Evolutionary conservation across 2,113 vertebrate species (phyloP), one percentile per base, ranked within the genome.

Genomic region (Anolis carolinensis): DNA sequence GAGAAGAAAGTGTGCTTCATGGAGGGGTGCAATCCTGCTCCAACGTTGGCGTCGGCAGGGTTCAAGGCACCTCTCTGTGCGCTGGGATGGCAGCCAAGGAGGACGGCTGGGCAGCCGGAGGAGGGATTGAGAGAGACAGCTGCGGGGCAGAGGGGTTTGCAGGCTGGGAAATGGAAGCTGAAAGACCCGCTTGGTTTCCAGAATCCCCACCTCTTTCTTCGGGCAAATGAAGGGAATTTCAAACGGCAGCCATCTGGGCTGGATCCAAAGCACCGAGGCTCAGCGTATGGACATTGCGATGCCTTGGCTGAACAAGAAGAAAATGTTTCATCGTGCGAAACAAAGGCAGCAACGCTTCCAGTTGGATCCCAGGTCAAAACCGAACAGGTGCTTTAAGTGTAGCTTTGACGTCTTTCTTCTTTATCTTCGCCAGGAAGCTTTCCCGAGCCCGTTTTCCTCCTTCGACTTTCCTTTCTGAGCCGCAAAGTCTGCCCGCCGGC

Each of bases 301-400:
- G 4, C 74, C 20, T n/a, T 76, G 44, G 48, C 25, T 20, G n/a
- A 52, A 32, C 16, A 34, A 34, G n/a, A 39, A 21, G 32, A 59
- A 23, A 59, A 21, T 2, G 48, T 34, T 50, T 0, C 0, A 67
- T n/a, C 48, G 59, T 21, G 74, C 36, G 55, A 1, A 78, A 32
- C 4, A 67, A 67, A 74, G 30, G 16, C 32, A 30, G 30, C 18
- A 48, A 55, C 71, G 20, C 20, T 82, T 48, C 73, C 81, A 21
- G 32, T 83, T 86, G 34, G 79, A 50, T 86, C 55, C 55, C 67
- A 50, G 68, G 39, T 88, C 39, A 36, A 23, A 34, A 76, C 77
- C 14, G 13, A 44, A 1, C 50, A 36, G 67, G 36, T 63, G 48
- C 14, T 0, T 70, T 34, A 50, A 90, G 30, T 48, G 27, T 44